A percentile compares a stretch with the other conserved stretches of the same genome.
phyloP scores from a whole-genome alignment of 2,797 vertebrate genomes.

The Micrastur ruficollis region DNA sequence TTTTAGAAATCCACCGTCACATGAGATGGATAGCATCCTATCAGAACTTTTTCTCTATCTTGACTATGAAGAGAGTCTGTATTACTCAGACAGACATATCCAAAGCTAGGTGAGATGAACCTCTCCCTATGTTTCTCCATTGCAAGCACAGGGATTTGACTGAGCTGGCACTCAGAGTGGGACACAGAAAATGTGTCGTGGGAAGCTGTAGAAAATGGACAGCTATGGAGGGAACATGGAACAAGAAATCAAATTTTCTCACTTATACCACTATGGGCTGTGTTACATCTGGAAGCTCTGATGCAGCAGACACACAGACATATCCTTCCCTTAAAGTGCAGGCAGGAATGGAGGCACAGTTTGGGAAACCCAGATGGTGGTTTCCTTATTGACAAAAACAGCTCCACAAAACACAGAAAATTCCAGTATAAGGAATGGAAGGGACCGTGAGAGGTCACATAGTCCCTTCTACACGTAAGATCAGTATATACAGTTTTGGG shows the following conservation, averaged over 20 bases:
- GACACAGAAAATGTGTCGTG: background rate
- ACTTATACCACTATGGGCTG: accelerated
- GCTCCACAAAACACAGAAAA: background rate
- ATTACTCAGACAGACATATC: background rate
- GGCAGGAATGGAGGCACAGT: background rate
- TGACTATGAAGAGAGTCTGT: background rate
- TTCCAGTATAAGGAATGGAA: background rate
- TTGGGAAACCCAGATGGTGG: background rate
- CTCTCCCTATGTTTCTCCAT: background rate
- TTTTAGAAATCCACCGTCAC: background rate
- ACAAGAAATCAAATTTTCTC: background rate
- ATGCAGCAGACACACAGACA: background rate
- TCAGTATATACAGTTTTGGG: background rate
- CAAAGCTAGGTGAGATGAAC: background rate
- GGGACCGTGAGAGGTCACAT: background rate
- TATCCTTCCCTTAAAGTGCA: background rate
- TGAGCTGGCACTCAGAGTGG: background rate
- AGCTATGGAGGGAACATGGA: background rate
- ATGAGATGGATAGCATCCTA: background rate
- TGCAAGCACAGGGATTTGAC: background rate
- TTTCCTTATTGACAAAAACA: background rate
- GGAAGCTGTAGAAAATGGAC: background rate
- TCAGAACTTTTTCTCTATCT: background rate
- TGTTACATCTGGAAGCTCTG: background rate
- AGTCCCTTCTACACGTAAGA: background rate